Evolutionary conservation across 2,113 vertebrate genomes (phyloP).

Genomic region (Cololabis saira): DNA sequence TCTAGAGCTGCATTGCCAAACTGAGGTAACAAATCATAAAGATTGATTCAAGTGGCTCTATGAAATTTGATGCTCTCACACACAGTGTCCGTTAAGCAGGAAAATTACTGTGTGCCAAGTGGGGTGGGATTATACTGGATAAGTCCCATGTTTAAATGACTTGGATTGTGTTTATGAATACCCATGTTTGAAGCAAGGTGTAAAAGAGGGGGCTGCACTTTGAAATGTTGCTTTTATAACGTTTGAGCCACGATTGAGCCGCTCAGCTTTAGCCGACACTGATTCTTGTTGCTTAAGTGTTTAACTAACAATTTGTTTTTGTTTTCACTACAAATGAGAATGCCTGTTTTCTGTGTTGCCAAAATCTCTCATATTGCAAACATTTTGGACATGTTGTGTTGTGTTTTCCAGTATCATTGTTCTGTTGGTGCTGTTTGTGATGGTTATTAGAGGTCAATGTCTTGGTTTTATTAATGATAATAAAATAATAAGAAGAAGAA

Average conservation of each 20-base stretch:
- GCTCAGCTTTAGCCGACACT: slow-evolving; percentile 42
- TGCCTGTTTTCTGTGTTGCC: slow-evolving; percentile 65
- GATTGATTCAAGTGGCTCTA: slow-evolving; percentile 17
- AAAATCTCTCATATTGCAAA: slow-evolving; percentile 66
- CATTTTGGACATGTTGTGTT: slow-evolving; percentile 30
- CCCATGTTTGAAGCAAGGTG: not conserved
- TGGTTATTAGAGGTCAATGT: slow-evolving; percentile 47
- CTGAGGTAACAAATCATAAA: slow-evolving; percentile 11
- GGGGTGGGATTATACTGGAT: slow-evolving; percentile 3
- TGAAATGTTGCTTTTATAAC: slow-evolving; percentile 41
- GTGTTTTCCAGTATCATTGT: slow-evolving; percentile 51
- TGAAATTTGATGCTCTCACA: slow-evolving; percentile 9
- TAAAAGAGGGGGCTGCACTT: slow-evolving; percentile 19
- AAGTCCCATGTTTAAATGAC: slow-evolving; percentile 2
- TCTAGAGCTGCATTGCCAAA: slow-evolving; percentile 48
- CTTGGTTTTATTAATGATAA: slow-evolving; percentile 71
- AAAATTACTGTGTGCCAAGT: slow-evolving; percentile 56
- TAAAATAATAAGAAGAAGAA: slow-evolving; percentile 39
- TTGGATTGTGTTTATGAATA: slow-evolving; percentile 12
- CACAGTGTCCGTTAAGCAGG: slow-evolving; percentile 27
- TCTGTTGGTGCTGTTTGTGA: slow-evolving; percentile 59
- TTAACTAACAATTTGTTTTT: slow-evolving; percentile 59
- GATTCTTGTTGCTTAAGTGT: slow-evolving; percentile 46
- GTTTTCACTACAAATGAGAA: slow-evolving; percentile 52
- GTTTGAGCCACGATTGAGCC: slow-evolving; percentile 26